These are phyloP conservation scores for Philopedon plagiatum DNA, from an alignment of 2,888 invertebrate species.

Conservation along the genomic window DNA sequence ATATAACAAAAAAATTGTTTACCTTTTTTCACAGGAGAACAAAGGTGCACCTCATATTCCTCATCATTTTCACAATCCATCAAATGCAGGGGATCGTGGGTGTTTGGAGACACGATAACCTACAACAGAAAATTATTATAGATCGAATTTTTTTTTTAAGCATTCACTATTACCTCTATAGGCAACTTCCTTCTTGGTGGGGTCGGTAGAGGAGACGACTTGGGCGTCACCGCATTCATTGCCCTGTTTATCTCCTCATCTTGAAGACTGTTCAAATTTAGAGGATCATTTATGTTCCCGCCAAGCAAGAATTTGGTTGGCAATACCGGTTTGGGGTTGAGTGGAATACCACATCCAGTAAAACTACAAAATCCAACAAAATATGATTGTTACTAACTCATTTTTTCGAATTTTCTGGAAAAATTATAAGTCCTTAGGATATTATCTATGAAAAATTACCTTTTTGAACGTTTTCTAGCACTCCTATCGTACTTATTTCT, in stretches of 20 bases:
- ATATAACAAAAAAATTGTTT: too few species aligned
- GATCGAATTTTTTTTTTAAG: slow-evolving; percentile 1
- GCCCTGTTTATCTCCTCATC: slow-evolving; percentile 75
- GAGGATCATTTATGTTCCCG: slow-evolving; percentile 95
- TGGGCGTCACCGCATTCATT: slow-evolving; percentile 92
- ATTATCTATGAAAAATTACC: slow-evolving; percentile 28
- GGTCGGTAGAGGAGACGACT: slow-evolving; percentile 90
- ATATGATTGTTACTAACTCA: neutral
- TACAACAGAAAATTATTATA: slow-evolving; percentile 16
- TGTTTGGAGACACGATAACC: slow-evolving; percentile 89
- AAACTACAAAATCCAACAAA: too few species aligned
- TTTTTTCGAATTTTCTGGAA: too few species aligned
- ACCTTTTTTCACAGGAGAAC: slow-evolving; percentile 76
- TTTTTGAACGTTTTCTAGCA: slow-evolving; percentile 77
- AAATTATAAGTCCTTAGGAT: too few species aligned
- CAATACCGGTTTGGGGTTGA: slow-evolving; percentile 82
- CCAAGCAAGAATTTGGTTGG: slow-evolving; percentile 95
- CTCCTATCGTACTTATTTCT: slow-evolving; percentile 68
- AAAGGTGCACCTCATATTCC: slow-evolving; percentile 85
- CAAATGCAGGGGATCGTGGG: slow-evolving; percentile 92
- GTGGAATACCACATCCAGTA: slow-evolving; percentile 66
- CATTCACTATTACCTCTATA: slow-evolving; percentile 75
- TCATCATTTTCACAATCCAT: slow-evolving; percentile 84
- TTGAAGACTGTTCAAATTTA: slow-evolving; percentile 89
- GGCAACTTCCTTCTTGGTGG: slow-evolving; percentile 84